phyloP scores from a whole-genome alignment of 2,888 invertebrate genomes.

The Leucophenga montana region DNA sequence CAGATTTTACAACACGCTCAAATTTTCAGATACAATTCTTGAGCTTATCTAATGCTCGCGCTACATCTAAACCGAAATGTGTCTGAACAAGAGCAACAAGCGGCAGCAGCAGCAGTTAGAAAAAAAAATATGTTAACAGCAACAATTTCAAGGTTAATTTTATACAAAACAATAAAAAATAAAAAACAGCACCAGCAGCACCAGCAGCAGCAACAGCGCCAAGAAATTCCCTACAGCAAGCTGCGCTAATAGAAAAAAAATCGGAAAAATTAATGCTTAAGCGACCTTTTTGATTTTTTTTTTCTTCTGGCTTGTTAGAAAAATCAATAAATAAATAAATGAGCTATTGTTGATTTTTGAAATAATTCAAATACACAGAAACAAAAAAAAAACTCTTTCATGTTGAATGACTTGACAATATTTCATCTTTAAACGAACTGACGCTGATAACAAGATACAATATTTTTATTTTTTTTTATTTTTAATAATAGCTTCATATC shows the following conservation, averaged over 20 bases:
- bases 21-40: background rate
- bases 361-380: background rate
- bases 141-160: conserved; percentile 44
- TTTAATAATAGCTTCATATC: too few relatives aligned
- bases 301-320: conserved; percentile 9
- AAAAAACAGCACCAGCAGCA: background rate
- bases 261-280: background rate
- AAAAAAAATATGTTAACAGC: conserved; percentile 16
- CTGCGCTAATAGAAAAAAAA: background rate
- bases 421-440: too few relatives aligned
- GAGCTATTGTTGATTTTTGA: conserved; percentile 8
- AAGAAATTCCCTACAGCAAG: background rate
- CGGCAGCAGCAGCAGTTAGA: background rate
- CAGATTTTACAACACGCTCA: background rate
- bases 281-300: conserved; percentile 1
- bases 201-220: background rate
- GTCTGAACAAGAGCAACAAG: conserved; percentile 1
- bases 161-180: conserved; percentile 25
- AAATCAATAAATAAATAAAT: conserved; percentile 14
- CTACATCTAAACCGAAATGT: background rate
- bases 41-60: background rate
- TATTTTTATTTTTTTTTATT: too few relatives aligned
- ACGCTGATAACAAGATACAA: too few relatives aligned
- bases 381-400: background rate
- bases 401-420: too few relatives aligned